Base-by-base conservation (phyloP, 2,113 vertebrate genomes). In the Pseudorectes ferrugineus region DNA sequence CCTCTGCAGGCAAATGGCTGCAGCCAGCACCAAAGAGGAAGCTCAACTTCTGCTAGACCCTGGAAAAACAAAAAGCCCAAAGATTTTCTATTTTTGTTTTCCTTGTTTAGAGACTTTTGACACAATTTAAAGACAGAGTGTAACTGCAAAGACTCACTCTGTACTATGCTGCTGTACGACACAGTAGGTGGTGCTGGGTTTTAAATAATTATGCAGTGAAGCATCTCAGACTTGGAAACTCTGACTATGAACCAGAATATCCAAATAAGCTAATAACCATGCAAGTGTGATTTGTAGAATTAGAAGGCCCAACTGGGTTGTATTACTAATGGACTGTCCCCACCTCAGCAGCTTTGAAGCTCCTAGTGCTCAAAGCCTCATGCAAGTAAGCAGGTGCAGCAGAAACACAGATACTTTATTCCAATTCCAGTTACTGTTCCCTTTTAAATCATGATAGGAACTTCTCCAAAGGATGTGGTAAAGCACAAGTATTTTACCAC, bases 211-310 rank as follows among this genome's bases (percentile, higher is more conserved):
- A 65, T 11, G 24, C 71, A 74, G 33, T 42, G 63, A 83, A 94
- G 63, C 88, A 83, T 40, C 88, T 93, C 14, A 46, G 33, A 85
- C 38, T 33, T 74, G 85, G 75, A 96, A 97, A 92, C 51, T 95
- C 62, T 95, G 91, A 94, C 45, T 38, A 38, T 28, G 31, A 93
- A 59, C 31, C 48, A 79, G 78, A 91, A 79, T 66, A 80, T 81
- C 85, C 76, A 84, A 93, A 67, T 61, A 82, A 79, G 51, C 48
- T 70, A 88, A 51, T 31, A 51, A 80, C 12, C 43, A 66, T n/a
- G 29, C 26, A 74, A 71, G 59, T 31, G 43, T 86, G 46, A 81
- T 43, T 84, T 76, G 76, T 10, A 95, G 67, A 92, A 88, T 73
- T 35, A 85, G 74, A 92, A 76, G 51, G 74, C 6, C 51, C 51